These are phyloP conservation scores for Leuctra nigra DNA, from an alignment of 2,888 invertebrate genomes.

Conservation along the genomic window DNA sequence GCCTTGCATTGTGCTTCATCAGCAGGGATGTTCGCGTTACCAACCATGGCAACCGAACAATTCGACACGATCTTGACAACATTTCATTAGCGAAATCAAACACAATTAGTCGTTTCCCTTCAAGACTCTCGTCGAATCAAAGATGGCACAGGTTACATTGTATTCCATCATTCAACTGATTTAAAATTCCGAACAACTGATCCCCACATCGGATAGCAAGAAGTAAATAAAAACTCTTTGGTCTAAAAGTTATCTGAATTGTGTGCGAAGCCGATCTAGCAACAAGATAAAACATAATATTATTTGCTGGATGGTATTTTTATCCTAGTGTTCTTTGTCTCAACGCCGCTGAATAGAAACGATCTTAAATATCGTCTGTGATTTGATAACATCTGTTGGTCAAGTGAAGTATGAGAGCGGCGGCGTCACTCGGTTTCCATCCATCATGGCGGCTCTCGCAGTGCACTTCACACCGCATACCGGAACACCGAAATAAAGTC, in stretches of 20 bases:
- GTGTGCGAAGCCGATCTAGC: neutral
- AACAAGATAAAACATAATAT: conserved; percentile 4
- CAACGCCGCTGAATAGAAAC: conserved; percentile 2
- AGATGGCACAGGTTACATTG: neutral
- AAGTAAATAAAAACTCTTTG: neutral
- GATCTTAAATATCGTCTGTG: neutral
- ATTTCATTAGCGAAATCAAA: neutral
- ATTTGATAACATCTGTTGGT: conserved; percentile 8
- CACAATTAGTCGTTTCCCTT: no score
- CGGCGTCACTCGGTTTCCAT: no score
- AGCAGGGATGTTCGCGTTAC: conserved; percentile 5
- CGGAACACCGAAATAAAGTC: neutral
- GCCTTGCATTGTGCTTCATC: conserved; percentile 6
- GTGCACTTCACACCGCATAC: neutral
- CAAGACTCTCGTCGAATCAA: no score
- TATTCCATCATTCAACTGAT: neutral
- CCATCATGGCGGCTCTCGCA: neutral
- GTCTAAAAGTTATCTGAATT: neutral
- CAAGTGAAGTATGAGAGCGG: neutral
- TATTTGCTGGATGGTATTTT: neutral
- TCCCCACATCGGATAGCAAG: conserved; percentile 1
- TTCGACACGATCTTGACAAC: no score
- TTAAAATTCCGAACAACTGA: neutral
- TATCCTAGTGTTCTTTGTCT: no score
- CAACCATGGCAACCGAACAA: neutral